Conservation (phyloP, 2,113 vertebrate genomes). For the Gasterosteus aculeatus region DNA sequence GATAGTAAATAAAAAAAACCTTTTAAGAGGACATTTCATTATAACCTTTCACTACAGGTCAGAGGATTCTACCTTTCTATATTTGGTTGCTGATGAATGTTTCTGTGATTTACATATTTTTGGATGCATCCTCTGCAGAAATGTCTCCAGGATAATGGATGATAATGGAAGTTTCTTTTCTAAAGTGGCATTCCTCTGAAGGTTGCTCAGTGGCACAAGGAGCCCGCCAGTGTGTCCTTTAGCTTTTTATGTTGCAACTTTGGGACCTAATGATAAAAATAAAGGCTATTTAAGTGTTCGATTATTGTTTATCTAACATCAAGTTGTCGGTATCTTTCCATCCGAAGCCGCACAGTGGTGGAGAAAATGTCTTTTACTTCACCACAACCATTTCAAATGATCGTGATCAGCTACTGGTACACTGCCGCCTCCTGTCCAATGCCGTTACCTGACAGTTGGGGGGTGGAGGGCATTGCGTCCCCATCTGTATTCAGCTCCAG, state of each 20-base stretch:
- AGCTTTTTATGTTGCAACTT: too few species aligned
- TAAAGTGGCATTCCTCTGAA: too few species aligned
- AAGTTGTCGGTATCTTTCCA: neutral
- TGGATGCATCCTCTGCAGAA: neutral
- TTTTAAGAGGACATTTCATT: neutral
- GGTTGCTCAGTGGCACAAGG: too few species aligned
- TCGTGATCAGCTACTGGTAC: neutral
- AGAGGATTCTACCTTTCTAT: too few species aligned
- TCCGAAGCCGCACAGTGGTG: neutral
- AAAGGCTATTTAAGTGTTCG: too few species aligned
- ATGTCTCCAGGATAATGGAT: neutral
- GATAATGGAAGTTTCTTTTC: too few species aligned
- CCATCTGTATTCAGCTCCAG: slow-evolving; percentile 73
- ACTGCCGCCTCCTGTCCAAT: neutral
- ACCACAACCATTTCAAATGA: neutral
- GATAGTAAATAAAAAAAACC: neutral
- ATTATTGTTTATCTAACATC: too few species aligned
- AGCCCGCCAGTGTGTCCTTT: too few species aligned
- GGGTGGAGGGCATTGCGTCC: slow-evolving; percentile 14
- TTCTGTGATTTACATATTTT: neutral
- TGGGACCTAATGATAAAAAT: too few species aligned
- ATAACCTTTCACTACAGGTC: too few species aligned
- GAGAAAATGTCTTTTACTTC: neutral
- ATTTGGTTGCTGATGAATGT: too few species aligned
- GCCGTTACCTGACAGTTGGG: slow-evolving; percentile 4